Conservation (phyloP, 2,113 vertebrate species). For the Neolamprologus devosi region DNA sequence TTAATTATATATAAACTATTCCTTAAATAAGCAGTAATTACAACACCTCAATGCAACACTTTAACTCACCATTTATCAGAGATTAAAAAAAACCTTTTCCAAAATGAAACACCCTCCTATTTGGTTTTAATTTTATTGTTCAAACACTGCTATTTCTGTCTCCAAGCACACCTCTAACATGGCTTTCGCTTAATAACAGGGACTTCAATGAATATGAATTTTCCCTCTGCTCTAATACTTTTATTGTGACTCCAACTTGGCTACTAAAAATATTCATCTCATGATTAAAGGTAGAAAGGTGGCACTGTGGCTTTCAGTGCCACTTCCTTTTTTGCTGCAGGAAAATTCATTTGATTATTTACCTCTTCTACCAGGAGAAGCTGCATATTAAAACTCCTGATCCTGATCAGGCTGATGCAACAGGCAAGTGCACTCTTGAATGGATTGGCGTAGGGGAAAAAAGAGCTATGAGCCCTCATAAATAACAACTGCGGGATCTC, state of each 20-base stretch:
- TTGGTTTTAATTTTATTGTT: not conserved
- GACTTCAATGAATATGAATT: not conserved
- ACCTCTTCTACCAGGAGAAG: not conserved
- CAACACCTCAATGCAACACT: not conserved
- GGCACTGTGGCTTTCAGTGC: not conserved
- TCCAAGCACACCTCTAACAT: not conserved
- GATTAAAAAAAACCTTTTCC: not conserved
- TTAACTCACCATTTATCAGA: not conserved
- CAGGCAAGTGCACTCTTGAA: not conserved
- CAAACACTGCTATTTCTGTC: not conserved
- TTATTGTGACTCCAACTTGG: not conserved
- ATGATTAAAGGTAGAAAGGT: not conserved
- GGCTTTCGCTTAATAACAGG: not conserved
- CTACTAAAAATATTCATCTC: slow-evolving; percentile 6
- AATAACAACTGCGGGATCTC: slow-evolving; percentile 13
- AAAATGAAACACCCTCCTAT: not conserved
- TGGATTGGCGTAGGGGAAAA: not conserved
- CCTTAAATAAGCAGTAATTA: not conserved
- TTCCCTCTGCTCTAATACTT: not conserved
- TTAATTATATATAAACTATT: not conserved
- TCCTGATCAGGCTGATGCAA: not conserved
- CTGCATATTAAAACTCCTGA: not conserved
- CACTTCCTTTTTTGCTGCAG: not conserved
- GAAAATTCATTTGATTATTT: slow-evolving; percentile 2
- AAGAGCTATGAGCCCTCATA: not conserved